Evolutionary conservation across 2,113 vertebrate genomes (phyloP), one percentile per base, ranked within the genome.

Genomic region (Clarias macrocephalus): DNA sequence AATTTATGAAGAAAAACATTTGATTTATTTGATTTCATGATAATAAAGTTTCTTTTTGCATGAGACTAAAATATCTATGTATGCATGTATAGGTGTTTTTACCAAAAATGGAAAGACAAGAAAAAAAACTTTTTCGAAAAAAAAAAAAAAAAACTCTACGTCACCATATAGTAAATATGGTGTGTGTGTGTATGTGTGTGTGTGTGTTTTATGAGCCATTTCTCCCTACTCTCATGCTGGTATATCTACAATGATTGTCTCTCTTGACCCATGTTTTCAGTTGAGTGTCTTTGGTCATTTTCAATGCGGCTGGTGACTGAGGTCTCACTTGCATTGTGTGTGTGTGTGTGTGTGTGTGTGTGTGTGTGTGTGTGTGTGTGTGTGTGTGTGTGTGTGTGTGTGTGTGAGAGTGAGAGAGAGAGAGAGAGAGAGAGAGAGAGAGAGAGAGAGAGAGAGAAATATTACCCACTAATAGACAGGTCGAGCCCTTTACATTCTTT

Each of bases 401-500:
- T n/a, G n/a, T n/a, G n/a, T n/a, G n/a, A n/a, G 37, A 37, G 37
- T 37, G 37, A 37, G 37, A 37, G 37, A 37, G 37, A 37, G 37
- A 37, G 37, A 37, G 37, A 6, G 42, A 48, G 94, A 93, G 81
- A 91, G 90, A 94, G 94, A 95, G 37, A 37, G 37, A 37, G 37
- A 37, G 37, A 37, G 37, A 37, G 37, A 6, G 42, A 48, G 94
- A 93, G 81, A 91, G 90, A 94, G 94, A 95, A 94, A 95, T 95
- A 95, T 92, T 88, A 92, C 87, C 90, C 93, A 93, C 93, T 95
- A 95, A 95, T 94, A 95, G 94, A 93, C 92, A 93, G 93, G 91
- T 93, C 93, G 93, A 95, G 95, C 93, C 93, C 89, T 88, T 91
- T 93, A 93, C 93, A 94, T 95, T 95, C 94, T 92, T 89, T 94